Base-by-base conservation (phyloP, 2,113 vertebrate species). In the Atrichornis clamosus region DNA sequence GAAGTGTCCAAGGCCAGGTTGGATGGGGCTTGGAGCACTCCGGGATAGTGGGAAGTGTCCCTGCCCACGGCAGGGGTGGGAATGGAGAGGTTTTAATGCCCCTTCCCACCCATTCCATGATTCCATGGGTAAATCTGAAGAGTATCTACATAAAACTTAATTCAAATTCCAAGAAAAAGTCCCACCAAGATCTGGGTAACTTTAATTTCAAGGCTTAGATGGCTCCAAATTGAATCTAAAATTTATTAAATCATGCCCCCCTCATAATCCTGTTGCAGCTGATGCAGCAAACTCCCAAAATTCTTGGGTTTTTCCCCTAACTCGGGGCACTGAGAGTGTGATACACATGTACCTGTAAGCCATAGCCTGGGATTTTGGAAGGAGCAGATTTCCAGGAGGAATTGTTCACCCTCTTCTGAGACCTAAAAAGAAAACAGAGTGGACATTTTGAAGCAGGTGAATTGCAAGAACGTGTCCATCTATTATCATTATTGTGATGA, bases 291-390 rank as follows among this genome's bases (percentile, higher is more conserved):
- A 26, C 33, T 47, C 30, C 73, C 32, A 17, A 6, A 90, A 14
- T 3, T 27, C 13, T 4, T 5, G 6, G n/a, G n/a, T n/a, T 0
- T 46, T 20, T 10, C 46, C 46, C 37, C 78, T 12, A 2, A 3
- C 15, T 35, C 19, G 2, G 12, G 49, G 12, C 15, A 12, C 42
- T 9, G 16, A 32, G 30, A 44, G 28, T 20, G 70, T 27, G 53
- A 50, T 2, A 21, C 35, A 23, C 0, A 86, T 97, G 52, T 68
- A 99, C 99, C 97, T 98, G 99, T 7, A 99, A 98, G 12, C 99
- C 99, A 30, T 99, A 99, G 35, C 98, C 98, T 4, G 98, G 92
- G 44, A 96, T 96, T 96, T 89, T 98, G n/a, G 95, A 80, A 73
- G 96, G 95, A 86, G 96, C 92, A 26, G 90, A 53, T 33, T 77